phyloP scores from a whole-genome alignment of 2,888 invertebrate genomes.

The Drosophila neutralis region DNA sequence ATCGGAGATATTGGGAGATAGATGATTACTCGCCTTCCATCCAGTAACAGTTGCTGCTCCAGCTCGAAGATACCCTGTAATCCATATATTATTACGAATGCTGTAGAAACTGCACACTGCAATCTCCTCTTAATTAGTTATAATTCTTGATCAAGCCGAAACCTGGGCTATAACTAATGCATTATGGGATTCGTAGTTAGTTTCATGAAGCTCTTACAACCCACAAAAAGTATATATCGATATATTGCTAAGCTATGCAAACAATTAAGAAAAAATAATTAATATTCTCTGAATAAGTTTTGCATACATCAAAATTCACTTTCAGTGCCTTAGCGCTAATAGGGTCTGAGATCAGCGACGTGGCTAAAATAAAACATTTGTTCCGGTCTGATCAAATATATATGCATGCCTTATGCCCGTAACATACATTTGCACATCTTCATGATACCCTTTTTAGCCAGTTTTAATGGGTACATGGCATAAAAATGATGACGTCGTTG shows the following conservation, averaged over 20 bases:
- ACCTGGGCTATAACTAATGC: neutral
- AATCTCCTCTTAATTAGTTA: neutral
- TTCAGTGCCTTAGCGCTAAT: neutral
- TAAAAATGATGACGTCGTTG: conserved; percentile 68
- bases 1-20: neutral
- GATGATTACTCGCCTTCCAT: neutral
- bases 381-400: neutral
- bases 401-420: neutral
- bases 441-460: neutral
- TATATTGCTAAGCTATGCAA: neutral
- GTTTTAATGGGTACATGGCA: neutral
- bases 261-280: neutral
- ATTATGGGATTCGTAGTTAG: neutral
- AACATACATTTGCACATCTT: neutral
- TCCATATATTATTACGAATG: neutral
- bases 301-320: neutral
- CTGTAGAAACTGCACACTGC: neutral
- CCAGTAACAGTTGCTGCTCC: neutral
- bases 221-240: neutral
- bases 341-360: neutral
- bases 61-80: neutral
- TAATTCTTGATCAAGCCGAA: neutral
- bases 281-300: neutral
- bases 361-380: neutral
- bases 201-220: no score